These are phyloP conservation scores for Rhogogaster chlorosoma DNA, from an alignment of 2,888 invertebrate species.

Conservation along the genomic window DNA sequence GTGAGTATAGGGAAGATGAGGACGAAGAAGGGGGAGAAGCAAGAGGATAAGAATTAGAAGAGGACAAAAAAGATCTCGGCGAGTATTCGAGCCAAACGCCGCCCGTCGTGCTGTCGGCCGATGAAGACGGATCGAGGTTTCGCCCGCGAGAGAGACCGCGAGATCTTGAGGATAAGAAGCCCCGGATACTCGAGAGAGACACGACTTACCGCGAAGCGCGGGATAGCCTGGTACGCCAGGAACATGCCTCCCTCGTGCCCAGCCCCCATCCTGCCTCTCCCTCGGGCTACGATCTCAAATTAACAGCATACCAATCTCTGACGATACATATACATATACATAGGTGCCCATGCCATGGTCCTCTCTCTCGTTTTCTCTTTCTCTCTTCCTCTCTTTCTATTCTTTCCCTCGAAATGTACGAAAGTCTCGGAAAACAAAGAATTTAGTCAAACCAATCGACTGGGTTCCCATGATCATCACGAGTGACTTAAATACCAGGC, in stretches of 20 bases:
- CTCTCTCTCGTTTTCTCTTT: neutral
- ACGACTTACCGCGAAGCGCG: constrained; percentile 60
- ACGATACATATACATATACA: constrained; percentile 35
- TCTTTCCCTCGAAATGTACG: neutral
- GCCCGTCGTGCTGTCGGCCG: constrained; percentile 78
- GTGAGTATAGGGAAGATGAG: constrained; percentile 58
- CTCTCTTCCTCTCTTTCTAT: neutral
- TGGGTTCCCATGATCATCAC: neutral
- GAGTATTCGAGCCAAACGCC: constrained; percentile 78
- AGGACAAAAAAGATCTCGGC: constrained; percentile 73
- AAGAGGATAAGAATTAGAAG: constrained; percentile 60
- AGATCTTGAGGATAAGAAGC: constrained; percentile 65
- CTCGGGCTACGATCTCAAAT: constrained; percentile 74
- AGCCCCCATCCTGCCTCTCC: constrained; percentile 62
- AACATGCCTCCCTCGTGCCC: constrained; percentile 62
- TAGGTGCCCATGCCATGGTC: neutral
- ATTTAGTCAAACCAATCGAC: neutral
- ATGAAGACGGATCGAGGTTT: constrained; percentile 78
- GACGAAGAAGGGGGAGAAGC: constrained; percentile 45
- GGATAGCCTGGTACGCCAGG: constrained; percentile 60
- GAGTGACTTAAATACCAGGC: neutral
- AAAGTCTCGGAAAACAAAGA: neutral
- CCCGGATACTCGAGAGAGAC: constrained; percentile 54
- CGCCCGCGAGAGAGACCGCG: constrained; percentile 66
- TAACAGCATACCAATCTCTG: constrained; percentile 76